These are phyloP conservation scores for Chauna torquata DNA, from an alignment of 2,113 vertebrate genomes.

Conservation along the genomic window DNA sequence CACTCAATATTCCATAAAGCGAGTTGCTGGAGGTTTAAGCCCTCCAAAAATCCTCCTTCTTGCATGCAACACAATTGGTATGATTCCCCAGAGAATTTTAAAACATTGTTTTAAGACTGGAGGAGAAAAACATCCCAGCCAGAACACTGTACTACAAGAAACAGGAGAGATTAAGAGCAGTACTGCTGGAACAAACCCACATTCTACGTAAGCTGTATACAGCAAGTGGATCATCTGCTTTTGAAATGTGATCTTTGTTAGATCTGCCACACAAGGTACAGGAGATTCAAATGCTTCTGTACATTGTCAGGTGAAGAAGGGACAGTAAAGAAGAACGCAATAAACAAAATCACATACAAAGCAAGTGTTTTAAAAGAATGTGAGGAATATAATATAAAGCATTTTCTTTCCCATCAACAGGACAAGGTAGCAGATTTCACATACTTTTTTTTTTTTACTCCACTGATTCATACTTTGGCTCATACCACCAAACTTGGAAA, in stretches of 20 bases:
- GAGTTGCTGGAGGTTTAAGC: neutral
- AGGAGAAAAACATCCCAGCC: neutral
- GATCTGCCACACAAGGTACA: neutral
- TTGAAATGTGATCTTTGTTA: neutral
- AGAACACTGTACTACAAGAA: neutral
- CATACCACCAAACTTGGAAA: neutral
- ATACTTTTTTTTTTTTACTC: neutral
- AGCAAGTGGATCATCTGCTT: neutral
- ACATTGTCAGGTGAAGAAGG: neutral
- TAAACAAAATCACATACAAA: neutral
- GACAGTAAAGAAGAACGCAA: neutral
- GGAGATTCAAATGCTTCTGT: neutral
- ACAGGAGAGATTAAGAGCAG: neutral
- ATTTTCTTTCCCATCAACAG: neutral
- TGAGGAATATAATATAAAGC: neutral
- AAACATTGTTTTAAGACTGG: neutral
- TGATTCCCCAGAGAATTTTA: neutral
- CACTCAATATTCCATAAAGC: neutral
- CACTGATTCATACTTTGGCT: neutral
- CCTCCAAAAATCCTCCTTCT: neutral
- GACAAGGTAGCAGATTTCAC: neutral
- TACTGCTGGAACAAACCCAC: neutral
- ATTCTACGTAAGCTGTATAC: neutral
- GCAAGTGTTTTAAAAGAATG: neutral
- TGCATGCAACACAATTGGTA: neutral